Base-by-base conservation (phyloP, 92 coral and sea anemone species). In the Paragorgia papillata region DNA sequence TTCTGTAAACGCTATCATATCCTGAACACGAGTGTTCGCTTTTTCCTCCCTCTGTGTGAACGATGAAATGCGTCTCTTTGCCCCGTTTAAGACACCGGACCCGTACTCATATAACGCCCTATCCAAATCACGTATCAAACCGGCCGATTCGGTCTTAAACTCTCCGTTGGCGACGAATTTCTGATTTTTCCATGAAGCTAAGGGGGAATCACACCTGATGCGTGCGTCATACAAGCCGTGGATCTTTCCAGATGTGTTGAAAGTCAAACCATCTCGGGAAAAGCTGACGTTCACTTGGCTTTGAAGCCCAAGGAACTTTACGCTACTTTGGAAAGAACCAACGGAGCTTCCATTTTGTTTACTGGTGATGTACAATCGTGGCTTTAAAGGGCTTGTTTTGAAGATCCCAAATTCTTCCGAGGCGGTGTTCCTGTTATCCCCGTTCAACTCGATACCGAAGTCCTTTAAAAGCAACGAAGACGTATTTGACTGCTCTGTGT, bases 261-360 rank as follows among this genome's bases (percentile, higher is more conserved):
- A 71, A 31, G 41, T 51, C 26, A 71, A 32, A 26, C 64, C 63
- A 9, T 71, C 50, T 32, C 31, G 7, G 27, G 62, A 57, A n/a
- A 71, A 51, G 25, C 28, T 31, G 0, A 71, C 78, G 24, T 71
- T 51, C 13, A 71, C 78, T 1, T 14, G 39, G 21, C 32, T 35
- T 8, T 34, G 14, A 18, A 71, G n/a, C 39, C 78, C 78, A 10
- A 71, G 63, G 2, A 71, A 18, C 30, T 51, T 58, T 10, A 55
- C 62, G 15, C 3, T 24, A 40, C 78, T 53, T 71, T 71, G 62
- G 31, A 51, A 71, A 7, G 78, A 71, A 0, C 63, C 78, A 2
- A 20, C 14, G 5, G 78, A 51, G 8, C 27, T 33, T 14, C 78
- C 46, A 46, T 41, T 44, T 34, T 68, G 6, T 71, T 2, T 31